Base-by-base conservation (phyloP, 2,113 vertebrate species). In the Seriola aureovittata region DNA sequence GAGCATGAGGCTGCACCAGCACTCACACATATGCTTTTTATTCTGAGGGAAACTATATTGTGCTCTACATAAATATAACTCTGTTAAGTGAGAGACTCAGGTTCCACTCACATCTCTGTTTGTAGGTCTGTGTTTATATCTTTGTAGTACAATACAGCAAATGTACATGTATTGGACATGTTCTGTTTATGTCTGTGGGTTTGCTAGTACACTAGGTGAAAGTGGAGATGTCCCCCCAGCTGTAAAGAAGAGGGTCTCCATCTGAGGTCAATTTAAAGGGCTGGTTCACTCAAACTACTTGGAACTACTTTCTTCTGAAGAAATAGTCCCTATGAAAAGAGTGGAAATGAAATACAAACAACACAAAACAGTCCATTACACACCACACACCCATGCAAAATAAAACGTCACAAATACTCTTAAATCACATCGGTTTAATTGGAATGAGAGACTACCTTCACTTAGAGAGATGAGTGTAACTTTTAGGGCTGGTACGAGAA, bases 21-120 rank as follows among this genome's bases (percentile, higher is more conserved):
- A 17, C 46, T 8, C 5, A 63, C 42, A 32, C 42, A 46, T 21
- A 54, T 50, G 42, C 68, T 78, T 80, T 36, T 77, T 46, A 71
- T 66, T 34, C 44, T 55, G 6, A 66, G 5, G 16, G 50, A 52
- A 52, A 71, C 40, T 58, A 46, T 3, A 65, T 55, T 10, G 4
- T 50, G 71, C 29, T 29, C 17, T 59, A 29, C 25, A 13, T 40
- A 52, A 84, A 68, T 73, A 72, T 3, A 17, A 14, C 10, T 32
- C 13, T 42, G n/a, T 38, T 38, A 48, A 46, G 36, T 38, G 57
- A 62, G 42, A 17, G 32, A 34, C 60, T 73, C 21, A 1, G 59
- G 44, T 21, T 71, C 10, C 32, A 40, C 38, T 67, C 21, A 3
- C 17, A 55, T 19, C 9, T 34, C 1, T 32, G 42, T 78, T 59